Base-by-base conservation (phyloP, 2,888 invertebrate species). In the Archaeoteleia sp. region DNA sequence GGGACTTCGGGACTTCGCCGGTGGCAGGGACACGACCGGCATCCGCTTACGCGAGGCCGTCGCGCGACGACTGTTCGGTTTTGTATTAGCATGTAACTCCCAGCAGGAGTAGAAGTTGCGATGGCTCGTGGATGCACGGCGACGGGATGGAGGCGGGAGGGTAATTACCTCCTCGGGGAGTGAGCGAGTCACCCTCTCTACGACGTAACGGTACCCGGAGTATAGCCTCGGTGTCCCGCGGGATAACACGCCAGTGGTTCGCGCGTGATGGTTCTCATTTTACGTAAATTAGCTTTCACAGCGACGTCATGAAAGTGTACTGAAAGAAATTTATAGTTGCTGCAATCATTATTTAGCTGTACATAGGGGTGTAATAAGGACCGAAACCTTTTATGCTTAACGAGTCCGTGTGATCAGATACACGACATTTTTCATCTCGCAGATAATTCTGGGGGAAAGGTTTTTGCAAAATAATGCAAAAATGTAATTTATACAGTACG, bases 81-180 rank as follows among this genome's bases (percentile, higher is more conserved):
- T 82, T 82, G 82, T 82, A 82, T 82, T 82, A 82, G 82, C 82
- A 81, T 82, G 82, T 81, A 82, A 82, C 82, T 82, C 81, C 20
- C 82, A 73, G 75, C 67, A 81, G 82, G 81, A 82, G 82, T 82
- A 78, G 80, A 81, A 82, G 82, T 82, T 82, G 79, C 82, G 78
- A 80, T 76, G 80, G 79, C 72, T 77, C 74, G 78, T 76, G 80
- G 80, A 80, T 77, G 74, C 58, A 53, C 63, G 67, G 58, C 57
- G 42, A 67, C 43, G 54, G 46, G 67, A 60, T 74, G 69, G 63
- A 70, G 73, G 68, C 72, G 74, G 75, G 78, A 79, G 81, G 82
- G 82, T 82, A 82, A 82, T 82, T 82, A 82, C 82, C 82, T 82
- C 82, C 82, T 82, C 79, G 74, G 82, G 82, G 82, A 82, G 42